Evolutionary conservation across 2,797 vertebrate species (phyloP).

Genomic region (Acrossocheilus wenchowensis): DNA sequence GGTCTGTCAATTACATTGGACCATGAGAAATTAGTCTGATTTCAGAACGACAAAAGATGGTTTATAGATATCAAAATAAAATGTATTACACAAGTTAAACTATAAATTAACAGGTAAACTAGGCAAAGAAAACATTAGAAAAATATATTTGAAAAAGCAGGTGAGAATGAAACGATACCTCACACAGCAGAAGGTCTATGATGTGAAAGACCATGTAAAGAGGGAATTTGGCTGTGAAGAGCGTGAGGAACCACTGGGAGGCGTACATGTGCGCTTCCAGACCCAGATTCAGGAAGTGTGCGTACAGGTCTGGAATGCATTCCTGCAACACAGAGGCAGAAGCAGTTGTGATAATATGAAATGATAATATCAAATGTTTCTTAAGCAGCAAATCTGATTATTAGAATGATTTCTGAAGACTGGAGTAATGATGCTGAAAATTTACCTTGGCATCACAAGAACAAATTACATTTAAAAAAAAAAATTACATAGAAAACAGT

Average conservation of each 20-base stretch:
- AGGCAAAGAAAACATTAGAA: background rate
- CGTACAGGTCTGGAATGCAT: constrained; percentile 94
- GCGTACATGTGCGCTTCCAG: constrained; percentile 99
- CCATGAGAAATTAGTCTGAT: background rate
- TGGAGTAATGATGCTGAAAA: background rate
- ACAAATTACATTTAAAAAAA: background rate
- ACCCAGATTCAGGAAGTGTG: constrained; percentile 95
- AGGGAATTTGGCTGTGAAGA: constrained; percentile 99
- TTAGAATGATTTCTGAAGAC: background rate
- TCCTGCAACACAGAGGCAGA: constrained; percentile 77
- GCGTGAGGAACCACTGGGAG: constrained; percentile 98
- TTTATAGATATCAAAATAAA: background rate
- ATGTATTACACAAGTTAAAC: background rate
- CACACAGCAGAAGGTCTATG: constrained; percentile 96
- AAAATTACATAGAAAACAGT: background rate
- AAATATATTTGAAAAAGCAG: background rate
- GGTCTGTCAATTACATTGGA: background rate
- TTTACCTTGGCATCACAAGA: background rate
- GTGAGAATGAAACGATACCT: constrained; percentile 75
- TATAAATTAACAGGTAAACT: background rate
- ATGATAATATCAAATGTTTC: background rate
- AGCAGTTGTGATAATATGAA: background rate
- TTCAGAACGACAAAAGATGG: background rate
- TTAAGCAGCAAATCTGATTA: background rate
- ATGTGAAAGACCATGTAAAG: constrained; percentile 99